Base-by-base conservation (phyloP, 2,797 vertebrate genomes). In the Otolemur crassicaudatus region DNA sequence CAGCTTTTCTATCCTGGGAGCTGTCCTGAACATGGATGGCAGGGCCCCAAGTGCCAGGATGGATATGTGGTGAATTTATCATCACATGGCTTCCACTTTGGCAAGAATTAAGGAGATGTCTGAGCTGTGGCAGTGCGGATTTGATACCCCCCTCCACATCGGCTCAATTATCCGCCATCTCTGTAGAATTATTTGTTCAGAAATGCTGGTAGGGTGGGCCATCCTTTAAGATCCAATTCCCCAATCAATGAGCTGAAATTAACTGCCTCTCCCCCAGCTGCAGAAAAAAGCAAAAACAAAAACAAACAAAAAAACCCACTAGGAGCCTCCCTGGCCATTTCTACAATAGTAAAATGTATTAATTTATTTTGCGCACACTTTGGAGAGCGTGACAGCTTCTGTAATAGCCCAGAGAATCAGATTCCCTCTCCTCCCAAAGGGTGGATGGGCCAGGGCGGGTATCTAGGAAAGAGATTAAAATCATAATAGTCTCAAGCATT, bases 111-210 rank as follows among this genome's bases (percentile, higher is more conserved):
- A 80, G 83, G 7, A 13, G 87, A 31, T 13, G 5, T 27, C 5
- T 31, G 49, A 56, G 34, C 65, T 56, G 70, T 16, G 76, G 23
- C 49, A 5, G 5, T 0, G 1, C 5, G 0, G 34, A 34, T 63
- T 14, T 11, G 58, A 22, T 7, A 14, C 7, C 11, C 27, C 25
- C 4, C 2, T 46, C 0, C 0, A 20, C 0, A 0, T n/a, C 58
- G 7, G 25, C 31, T 22, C 82, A 34, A 22, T 93, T 31, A 49
- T 83, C 83, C 75, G 34, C 25, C 7, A 0, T 85, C 60, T 80
- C 79, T 76, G 58, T 3, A 23, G 7, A 56, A 56, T 20, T 8
- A 46, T 37, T 34, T 22, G 19, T 20, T 27, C 3, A 4, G 2
- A 12, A 73, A 49, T 2, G 60, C 72, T 25, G 40, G 40, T 13